Conservation (phyloP, 2,797 vertebrate species). For the Corythornis leucogaster region DNA sequence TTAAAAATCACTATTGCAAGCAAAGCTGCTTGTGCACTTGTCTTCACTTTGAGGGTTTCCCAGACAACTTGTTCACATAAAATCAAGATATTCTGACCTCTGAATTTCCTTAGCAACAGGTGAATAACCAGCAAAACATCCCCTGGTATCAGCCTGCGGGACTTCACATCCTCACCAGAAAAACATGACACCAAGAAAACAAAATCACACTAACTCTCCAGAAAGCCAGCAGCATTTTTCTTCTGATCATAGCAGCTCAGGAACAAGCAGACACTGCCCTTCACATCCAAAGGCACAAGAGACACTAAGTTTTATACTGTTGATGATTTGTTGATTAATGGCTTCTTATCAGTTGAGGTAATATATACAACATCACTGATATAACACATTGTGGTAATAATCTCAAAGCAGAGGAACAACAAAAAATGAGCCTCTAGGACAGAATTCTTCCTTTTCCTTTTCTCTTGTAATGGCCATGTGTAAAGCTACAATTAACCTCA, state of each 20-base stretch:
- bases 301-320: neutral
- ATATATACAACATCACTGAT: neutral
- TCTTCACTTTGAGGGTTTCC: neutral
- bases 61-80: neutral
- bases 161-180: neutral
- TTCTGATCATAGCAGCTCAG: neutral
- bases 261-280: neutral
- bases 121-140: neutral
- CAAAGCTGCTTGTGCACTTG: neutral
- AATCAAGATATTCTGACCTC: neutral
- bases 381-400: neutral
- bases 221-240: neutral
- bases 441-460: neutral
- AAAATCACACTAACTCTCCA: neutral
- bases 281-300: neutral
- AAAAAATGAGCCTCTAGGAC: conserved; percentile 14
- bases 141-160: neutral
- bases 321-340: conserved; percentile 36
- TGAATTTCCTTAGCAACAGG: neutral
- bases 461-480: neutral
- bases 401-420: conserved; percentile 5
- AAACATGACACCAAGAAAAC: neutral
- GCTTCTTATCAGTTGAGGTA: neutral
- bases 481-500: conserved; percentile 4
- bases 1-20: neutral